Conservation (phyloP, 2,888 invertebrate genomes). For the Pemphredon lugubris region DNA sequence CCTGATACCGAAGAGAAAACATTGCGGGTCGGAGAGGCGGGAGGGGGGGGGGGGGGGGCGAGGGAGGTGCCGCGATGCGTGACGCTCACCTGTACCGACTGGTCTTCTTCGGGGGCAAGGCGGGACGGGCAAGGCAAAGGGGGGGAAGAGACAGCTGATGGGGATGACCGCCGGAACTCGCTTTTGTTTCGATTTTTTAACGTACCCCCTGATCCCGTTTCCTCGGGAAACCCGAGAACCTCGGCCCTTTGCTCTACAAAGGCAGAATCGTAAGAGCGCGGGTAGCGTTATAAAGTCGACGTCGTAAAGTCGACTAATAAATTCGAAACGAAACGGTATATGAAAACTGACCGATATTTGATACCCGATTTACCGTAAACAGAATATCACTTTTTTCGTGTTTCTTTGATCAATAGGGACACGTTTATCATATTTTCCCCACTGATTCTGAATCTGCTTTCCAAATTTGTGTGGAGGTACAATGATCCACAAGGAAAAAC, state of each 20-base stretch:
- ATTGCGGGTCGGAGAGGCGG: conserved; percentile 48
- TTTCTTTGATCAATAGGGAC: too few relatives aligned
- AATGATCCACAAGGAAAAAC: too few relatives aligned
- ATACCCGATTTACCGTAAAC: not conserved
- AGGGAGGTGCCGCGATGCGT: conserved; percentile 70
- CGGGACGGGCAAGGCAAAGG: too few relatives aligned
- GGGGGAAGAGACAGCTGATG: conserved; percentile 46
- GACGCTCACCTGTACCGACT: conserved; percentile 73
- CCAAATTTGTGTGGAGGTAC: too few relatives aligned
- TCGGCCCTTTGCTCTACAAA: not conserved
- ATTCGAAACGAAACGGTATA: too few relatives aligned
- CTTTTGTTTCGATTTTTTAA: conserved; percentile 42
- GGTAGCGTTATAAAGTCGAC: not conserved
- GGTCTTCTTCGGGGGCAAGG: conserved; percentile 31
- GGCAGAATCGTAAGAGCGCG: not conserved
- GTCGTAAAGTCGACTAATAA: not conserved
- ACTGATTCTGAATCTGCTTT: too few relatives aligned
- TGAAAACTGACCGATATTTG: too few relatives aligned
- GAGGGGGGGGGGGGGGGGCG: too few relatives aligned
- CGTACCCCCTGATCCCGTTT: not conserved
- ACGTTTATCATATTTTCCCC: too few relatives aligned
- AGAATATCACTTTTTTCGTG: not conserved
- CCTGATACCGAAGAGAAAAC: conserved; percentile 6
- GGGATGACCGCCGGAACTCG: conserved; percentile 28
- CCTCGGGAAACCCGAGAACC: conserved; percentile 1